Base-by-base conservation (phyloP, 1,140 invertebrate genomes). In the Notospermus geniculatus region DNA sequence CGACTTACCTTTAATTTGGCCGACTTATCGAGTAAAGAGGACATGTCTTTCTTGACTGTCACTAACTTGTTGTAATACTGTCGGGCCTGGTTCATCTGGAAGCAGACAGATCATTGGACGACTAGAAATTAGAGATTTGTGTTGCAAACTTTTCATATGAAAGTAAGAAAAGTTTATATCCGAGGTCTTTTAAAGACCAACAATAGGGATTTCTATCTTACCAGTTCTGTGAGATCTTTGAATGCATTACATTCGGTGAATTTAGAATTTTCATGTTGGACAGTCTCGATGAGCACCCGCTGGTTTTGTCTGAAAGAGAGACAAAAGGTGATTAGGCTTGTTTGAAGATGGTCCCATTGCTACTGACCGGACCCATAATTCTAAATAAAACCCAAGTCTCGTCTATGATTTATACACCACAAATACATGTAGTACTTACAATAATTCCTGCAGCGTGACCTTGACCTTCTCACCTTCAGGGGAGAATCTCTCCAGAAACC, bases 221-320 rank as follows among this genome's bases (percentile, higher is more conserved):
- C 73, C 23, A 64, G 74, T 53, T 69, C 66, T 25, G 60, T 52
- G 2, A 78, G 62, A 15, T 73, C 64, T 59, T 60, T 66, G 41
- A 73, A 57, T 13, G 71, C 64, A 22, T 67, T 58, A 60, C 71
- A 72, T 9, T 77, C 73, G 1, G 32, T 53, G 64, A 79, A 77
- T 54, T 79, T 79, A 11, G 67, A 41, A 54, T 72, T 79, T 63
- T 79, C 77, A 52, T 79, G 75, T 54, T 74, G 70, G 25, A 77
- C 65, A 23, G 74, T 73, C 46, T 79, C 77, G 25, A 74, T 70
- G 1, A 77, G 66, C n/a, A 79, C 66, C 41, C 56, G 67, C 58
- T 79, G 77, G 54, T 69, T 76, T 22, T 67, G 66, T 41, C 74
- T 78, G 64, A 25, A 50, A 64, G 32, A 53, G 29, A 63, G 41